Conservation (phyloP, 2,113 vertebrate species). For the Vulpes ferrilata region DNA sequence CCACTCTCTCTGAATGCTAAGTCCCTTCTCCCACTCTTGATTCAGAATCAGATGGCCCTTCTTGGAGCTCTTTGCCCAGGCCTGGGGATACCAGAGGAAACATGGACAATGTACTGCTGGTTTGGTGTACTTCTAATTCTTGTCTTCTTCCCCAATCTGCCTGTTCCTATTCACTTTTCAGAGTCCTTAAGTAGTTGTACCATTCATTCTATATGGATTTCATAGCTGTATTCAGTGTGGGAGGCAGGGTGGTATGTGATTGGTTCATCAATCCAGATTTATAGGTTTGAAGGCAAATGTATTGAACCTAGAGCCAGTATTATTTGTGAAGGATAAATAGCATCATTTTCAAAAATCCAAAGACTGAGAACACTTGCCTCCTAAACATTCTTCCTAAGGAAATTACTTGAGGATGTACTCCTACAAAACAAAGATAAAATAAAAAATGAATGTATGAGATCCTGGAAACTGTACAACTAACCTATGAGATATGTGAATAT, state of each 20-base stretch:
- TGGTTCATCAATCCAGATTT: no score
- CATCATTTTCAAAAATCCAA: conserved; percentile 30
- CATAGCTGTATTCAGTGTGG: no score
- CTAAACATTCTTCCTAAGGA: background rate
- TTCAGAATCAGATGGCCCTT: background rate
- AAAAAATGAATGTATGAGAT: background rate
- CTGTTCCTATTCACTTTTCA: background rate
- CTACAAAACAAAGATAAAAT: background rate
- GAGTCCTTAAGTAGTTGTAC: background rate
- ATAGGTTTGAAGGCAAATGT: background rate
- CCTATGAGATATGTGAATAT: background rate
- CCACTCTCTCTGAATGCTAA: background rate
- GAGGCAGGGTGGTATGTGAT: no score
- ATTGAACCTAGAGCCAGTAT: background rate
- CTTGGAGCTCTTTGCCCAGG: background rate
- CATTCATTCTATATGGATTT: background rate
- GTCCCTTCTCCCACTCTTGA: background rate
- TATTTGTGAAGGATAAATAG: background rate
- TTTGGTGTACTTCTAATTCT: background rate
- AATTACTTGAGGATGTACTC: background rate
- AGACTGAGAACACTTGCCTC: background rate
- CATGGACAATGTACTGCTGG: background rate
- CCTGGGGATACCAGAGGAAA: background rate
- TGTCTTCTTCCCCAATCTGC: background rate
- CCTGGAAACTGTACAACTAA: background rate